Evolutionary conservation across 2,888 invertebrate species (phyloP).

Genomic region (Epirrhoe alternata): DNA sequence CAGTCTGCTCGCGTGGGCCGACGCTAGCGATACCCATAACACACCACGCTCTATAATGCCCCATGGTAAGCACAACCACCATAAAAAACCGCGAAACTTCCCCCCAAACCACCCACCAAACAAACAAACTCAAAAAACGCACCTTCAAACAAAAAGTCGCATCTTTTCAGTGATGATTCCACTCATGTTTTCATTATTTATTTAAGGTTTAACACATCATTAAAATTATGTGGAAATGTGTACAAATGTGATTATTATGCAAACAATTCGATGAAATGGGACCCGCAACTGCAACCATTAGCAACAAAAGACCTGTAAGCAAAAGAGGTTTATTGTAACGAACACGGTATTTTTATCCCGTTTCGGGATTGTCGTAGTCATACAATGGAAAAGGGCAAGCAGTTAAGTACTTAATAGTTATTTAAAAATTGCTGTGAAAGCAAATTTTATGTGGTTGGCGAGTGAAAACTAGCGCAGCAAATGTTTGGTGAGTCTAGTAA

Average conservation of each 20-base stretch:
- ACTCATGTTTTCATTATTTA: slow-evolving; percentile 68
- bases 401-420: background rate
- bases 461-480: slow-evolving; percentile 15
- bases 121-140: slow-evolving; percentile 28
- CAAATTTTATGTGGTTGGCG: slow-evolving; percentile 8
- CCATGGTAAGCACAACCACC: slow-evolving; percentile 74
- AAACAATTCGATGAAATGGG: slow-evolving; percentile 40
- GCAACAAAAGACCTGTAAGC: slow-evolving; percentile 56
- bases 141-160: slow-evolving; percentile 20
- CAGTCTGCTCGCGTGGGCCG: slow-evolving; percentile 82
- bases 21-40: slow-evolving; percentile 64
- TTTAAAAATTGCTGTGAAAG: slow-evolving; percentile 1
- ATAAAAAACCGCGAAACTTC: slow-evolving; percentile 49
- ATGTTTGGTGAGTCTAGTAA: slow-evolving; percentile 26
- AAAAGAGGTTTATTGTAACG: slow-evolving; percentile 48
- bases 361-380: slow-evolving; percentile 24
- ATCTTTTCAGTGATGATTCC: slow-evolving; percentile 72
- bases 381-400: slow-evolving; percentile 11
- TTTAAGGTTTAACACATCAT: slow-evolving; percentile 59
- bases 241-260: slow-evolving; percentile 43
- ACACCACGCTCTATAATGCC: slow-evolving; percentile 71
- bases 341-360: slow-evolving; percentile 21
- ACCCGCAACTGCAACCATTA: slow-evolving; percentile 52
- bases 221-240: slow-evolving; percentile 44
- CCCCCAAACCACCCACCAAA: slow-evolving; percentile 32